These are phyloP conservation scores for Parnassius mnemosyne DNA, from an alignment of 2,888 invertebrate species.

Conservation along the genomic window DNA sequence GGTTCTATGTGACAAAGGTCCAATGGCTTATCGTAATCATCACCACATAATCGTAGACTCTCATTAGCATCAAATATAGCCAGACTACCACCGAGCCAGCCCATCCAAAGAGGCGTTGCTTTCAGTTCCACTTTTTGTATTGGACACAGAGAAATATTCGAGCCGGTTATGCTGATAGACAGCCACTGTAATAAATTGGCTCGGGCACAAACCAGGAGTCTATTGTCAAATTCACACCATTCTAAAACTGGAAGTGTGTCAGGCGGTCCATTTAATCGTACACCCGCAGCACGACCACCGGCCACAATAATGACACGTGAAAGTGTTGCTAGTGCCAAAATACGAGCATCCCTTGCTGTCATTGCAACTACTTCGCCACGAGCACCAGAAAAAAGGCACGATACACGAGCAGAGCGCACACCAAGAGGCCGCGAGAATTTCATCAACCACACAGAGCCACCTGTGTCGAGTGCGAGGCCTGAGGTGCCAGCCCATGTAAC, in stretches of 20 bases:
- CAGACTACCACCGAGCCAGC: conserved; percentile 89
- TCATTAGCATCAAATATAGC: conserved; percentile 93
- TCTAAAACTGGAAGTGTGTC: conserved; percentile 93
- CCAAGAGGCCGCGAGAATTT: conserved; percentile 94
- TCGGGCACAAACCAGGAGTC: conserved; percentile 94
- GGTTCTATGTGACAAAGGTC: conserved; percentile 90
- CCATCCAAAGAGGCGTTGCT: conserved; percentile 83
- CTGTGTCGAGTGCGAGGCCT: conserved; percentile 87
- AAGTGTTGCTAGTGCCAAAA: conserved; percentile 96
- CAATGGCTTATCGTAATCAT: conserved; percentile 91
- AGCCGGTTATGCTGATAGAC: conserved; percentile 81
- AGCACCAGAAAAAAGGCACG: conserved; percentile 97
- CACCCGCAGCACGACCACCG: conserved; percentile 64
- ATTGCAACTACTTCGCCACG: conserved; percentile 89
- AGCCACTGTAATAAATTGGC: conserved; percentile 92
- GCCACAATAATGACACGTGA: conserved; percentile 87
- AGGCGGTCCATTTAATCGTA: conserved; percentile 85
- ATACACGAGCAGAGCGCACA: conserved; percentile 92
- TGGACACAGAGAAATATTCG: conserved; percentile 77
- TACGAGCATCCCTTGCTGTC: conserved; percentile 69
- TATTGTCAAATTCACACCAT: conserved; percentile 88
- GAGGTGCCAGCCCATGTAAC: conserved; percentile 74
- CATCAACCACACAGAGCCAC: conserved; percentile 97
- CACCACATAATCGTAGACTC: conserved; percentile 93
- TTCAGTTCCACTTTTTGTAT: conserved; percentile 86